phyloP scores from a whole-genome alignment of 2,113 vertebrate genomes.

The Sander vitreus region DNA sequence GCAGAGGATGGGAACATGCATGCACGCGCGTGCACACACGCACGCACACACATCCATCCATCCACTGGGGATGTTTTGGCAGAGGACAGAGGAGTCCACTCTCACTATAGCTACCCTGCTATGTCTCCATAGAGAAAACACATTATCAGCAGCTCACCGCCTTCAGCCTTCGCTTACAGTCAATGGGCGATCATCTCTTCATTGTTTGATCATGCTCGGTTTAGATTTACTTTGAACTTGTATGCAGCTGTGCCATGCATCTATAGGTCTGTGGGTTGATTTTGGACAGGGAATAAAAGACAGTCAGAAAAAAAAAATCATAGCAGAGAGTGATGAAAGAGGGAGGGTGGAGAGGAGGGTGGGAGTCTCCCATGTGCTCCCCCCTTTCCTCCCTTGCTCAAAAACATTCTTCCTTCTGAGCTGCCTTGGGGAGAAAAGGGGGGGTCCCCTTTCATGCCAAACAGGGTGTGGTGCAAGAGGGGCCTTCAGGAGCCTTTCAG shows the following conservation, averaged over 20 bases:
- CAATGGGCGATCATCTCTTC: conserved; percentile 56
- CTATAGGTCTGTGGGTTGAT: conserved; percentile 55
- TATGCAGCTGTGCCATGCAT: conserved; percentile 59
- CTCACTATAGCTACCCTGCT: conserved; percentile 59
- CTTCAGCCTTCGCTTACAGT: conserved; percentile 54
- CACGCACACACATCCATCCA: conserved; percentile 5
- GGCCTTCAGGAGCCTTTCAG: conserved; percentile 62
- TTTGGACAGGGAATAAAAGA: conserved; percentile 65
- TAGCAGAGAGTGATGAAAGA: conserved; percentile 72
- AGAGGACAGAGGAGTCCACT: conserved; percentile 54
- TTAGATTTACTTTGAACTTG: conserved; percentile 63
- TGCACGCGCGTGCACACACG: neutral
- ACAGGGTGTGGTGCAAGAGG: conserved; percentile 68
- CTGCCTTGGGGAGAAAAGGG: conserved; percentile 69
- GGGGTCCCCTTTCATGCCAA: conserved; percentile 76
- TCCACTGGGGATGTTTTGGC: conserved; percentile 57
- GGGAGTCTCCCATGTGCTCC: conserved; percentile 48
- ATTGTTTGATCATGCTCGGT: conserved; percentile 48
- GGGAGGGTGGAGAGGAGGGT: conserved; percentile 46
- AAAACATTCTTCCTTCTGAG: conserved; percentile 74
- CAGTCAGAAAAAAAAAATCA: conserved; percentile 37
- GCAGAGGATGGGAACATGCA: conserved; percentile 27
- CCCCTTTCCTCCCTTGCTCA: conserved; percentile 40
- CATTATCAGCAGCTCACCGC: conserved; percentile 54
- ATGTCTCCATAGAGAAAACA: conserved; percentile 63